Evolutionary conservation across 2,888 invertebrate species (phyloP), one percentile per base, ranked within the genome.

Genomic region (Sinelater perroti): DNA sequence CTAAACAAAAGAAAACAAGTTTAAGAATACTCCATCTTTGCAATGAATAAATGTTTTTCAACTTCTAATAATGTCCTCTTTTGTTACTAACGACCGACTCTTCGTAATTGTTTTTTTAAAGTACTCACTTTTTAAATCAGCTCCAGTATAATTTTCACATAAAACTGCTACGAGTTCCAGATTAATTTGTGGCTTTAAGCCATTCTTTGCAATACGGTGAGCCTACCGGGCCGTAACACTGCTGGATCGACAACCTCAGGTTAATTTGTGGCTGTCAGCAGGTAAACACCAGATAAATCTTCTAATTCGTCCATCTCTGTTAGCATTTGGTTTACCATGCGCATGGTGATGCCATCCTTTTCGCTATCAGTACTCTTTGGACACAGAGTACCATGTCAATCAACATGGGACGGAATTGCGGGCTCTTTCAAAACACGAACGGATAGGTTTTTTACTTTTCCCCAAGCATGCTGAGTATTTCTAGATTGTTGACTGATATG

Each of bases 301-400:
- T 95, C 94, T 30, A 98, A 86, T 2, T 98, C 98, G 74, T 99
- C 98, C 97, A 99, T 97, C 83, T 99, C 98, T 0, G 97, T 97
- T 42, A 99, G 80, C 77, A 99, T 81, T 78, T 98, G 97, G 77
- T 97, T 99, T 0, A 99, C 97, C 8, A 99, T 93, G 20, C 97
- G 85, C 71, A 85, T 85, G 0, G 90, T 87, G 0, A 90, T 86
- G 1, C 90, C 88, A 68, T 87, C 87, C 79, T 85, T 88, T 68
- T 82, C 88, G 58, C 87, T 85, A 31, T 91, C 89, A 3, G 90
- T 88, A 71, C 98, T 83, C 69, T 91, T 88, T 0, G 97, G 96
- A 75, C 97, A 97, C 20, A 99, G 78, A 0, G 98, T 93, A 78
- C 99, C 99, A 62, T 99, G 85, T 79, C 99, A 99, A 75, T 99